These are phyloP conservation scores for Cirrhinus molitorella DNA, from an alignment of 2,797 vertebrate genomes.

Conservation along the genomic window DNA sequence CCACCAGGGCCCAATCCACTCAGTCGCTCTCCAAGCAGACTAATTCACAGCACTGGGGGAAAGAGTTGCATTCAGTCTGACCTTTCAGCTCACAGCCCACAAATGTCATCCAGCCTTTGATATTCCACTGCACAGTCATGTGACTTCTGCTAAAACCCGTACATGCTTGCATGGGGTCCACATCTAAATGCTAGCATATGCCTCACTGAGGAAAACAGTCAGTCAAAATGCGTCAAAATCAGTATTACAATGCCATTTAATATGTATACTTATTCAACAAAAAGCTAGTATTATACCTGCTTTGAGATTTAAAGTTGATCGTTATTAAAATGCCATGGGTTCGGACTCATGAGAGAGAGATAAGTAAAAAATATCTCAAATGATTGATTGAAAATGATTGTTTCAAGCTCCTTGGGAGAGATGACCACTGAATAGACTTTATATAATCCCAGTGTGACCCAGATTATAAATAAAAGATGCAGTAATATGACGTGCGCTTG, in stretches of 20 bases:
- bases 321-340: background rate
- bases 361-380: conserved; percentile 40
- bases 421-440: conserved; percentile 30
- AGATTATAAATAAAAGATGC: conserved; percentile 50
- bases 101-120: conserved; percentile 58
- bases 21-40: conserved; percentile 5
- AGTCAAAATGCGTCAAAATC: background rate
- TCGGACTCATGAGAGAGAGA: conserved; percentile 18
- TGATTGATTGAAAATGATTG: conserved; percentile 51
- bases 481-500: conserved; percentile 40
- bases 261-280: background rate
- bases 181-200: conserved; percentile 39
- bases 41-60: conserved; percentile 16
- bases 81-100: conserved; percentile 54
- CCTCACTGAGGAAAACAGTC: background rate
- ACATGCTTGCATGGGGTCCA: conserved; percentile 16
- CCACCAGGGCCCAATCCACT: conserved; percentile 1
- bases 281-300: background rate
- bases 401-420: conserved; percentile 40
- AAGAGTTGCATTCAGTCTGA: conserved; percentile 49
- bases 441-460: conserved; percentile 57
- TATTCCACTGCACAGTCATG: conserved; percentile 37
- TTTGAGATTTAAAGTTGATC: conserved; percentile 9
- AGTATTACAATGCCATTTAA: background rate
- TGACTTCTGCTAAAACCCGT: conserved; percentile 38